A percentile compares a stretch with the other conserved stretches of the same genome.
Conservation (phyloP, 2,888 invertebrate species). For the Eupithecia abbreviata region DNA sequence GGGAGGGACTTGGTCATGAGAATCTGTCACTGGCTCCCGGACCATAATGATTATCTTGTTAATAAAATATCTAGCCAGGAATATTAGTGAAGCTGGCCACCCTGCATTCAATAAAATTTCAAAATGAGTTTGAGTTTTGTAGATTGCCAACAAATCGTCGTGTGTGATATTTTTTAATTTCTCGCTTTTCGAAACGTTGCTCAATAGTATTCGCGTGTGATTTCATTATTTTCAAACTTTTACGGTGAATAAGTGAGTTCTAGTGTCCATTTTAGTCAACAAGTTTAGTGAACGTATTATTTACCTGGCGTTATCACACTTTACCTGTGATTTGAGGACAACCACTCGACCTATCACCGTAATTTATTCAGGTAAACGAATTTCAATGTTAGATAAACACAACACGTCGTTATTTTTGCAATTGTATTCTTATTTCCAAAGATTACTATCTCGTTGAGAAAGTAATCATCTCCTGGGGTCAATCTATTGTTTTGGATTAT, state of each 20-base stretch:
- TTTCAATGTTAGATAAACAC: constrained; percentile 49
- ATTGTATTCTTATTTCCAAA: constrained; percentile 43
- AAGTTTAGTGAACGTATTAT: constrained; percentile 57
- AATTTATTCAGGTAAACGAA: constrained; percentile 62
- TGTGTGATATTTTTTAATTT: constrained; percentile 54
- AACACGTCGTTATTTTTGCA: constrained; percentile 35
- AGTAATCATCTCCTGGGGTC: neutral
- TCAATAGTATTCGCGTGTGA: constrained; percentile 52
- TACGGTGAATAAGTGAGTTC: constrained; percentile 55
- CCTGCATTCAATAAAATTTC: constrained; percentile 40
- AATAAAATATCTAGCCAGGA: too few species aligned
- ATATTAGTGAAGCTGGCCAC: constrained; percentile 55
- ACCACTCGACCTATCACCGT: constrained; percentile 56
- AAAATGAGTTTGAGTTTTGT: constrained; percentile 48
- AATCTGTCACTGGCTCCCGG: too few species aligned
- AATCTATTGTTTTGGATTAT: neutral
- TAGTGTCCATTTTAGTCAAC: constrained; percentile 63
- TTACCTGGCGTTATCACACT: constrained; percentile 47
- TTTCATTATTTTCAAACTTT: constrained; percentile 51
- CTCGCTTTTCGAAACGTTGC: constrained; percentile 50
- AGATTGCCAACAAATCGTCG: constrained; percentile 64
- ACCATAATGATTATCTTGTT: too few species aligned
- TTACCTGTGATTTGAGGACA: constrained; percentile 58
- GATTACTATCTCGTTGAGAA: constrained; percentile 49
- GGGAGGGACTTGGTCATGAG: too few species aligned